Conservation (phyloP, 1,140 invertebrate species). For the Anastrepha obliqua region DNA sequence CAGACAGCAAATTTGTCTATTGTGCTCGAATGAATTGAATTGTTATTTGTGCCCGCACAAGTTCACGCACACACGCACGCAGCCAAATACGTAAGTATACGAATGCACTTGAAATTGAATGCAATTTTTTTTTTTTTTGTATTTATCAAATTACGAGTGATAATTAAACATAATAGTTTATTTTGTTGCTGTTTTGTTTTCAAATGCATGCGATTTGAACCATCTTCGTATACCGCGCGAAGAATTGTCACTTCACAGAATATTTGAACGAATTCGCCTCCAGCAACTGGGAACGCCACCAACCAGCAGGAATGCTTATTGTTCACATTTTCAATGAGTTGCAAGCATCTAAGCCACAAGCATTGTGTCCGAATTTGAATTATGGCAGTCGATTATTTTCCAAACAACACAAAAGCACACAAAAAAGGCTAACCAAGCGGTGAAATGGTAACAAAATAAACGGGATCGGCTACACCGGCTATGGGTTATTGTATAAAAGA, state of each 20-base stretch:
- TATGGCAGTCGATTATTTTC: conserved; percentile 6
- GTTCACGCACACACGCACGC: neutral
- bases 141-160: no score
- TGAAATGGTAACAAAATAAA: neutral
- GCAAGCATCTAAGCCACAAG: neutral
- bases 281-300: no score
- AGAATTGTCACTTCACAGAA: no score
- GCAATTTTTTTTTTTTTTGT: neutral
- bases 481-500: neutral
- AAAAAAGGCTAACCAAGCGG: neutral
- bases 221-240: no score
- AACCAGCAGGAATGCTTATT: no score
- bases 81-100: neutral
- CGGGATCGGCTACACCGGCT: conserved; percentile 19
- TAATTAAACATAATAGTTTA: no score
- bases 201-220: no score
- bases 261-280: no score
- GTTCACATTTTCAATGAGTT: no score
- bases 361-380: neutral
- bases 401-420: neutral
- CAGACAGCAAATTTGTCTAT: conserved; percentile 49
- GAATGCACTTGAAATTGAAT: neutral
- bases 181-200: no score
- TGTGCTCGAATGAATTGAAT: conserved; percentile 39
- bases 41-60: conserved; percentile 16